Evolutionary conservation across 2,113 vertebrate genomes (phyloP), one percentile per base, ranked within the genome.

Genomic region (Cyanocitta stelleri): DNA sequence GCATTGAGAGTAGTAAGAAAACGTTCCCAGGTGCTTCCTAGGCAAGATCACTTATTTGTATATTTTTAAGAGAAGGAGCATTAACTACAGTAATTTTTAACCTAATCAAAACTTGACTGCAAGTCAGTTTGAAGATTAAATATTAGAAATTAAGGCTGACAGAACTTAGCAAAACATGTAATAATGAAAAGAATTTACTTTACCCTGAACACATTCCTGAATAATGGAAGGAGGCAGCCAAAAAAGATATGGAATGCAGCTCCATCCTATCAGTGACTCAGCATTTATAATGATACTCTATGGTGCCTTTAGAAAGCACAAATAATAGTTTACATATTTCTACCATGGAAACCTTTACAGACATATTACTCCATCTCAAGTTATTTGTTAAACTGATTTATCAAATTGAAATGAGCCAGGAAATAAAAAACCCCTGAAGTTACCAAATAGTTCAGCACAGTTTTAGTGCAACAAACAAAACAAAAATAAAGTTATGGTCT

Each of bases 311-410:
- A 67, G 13, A 74, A 66, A 37, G 46, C 33, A 55, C 9, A 46
- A 78, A 6, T 46, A 41, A 32, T 16, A 66, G 15, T n/a, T 59
- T 43, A 59, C 4, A 10, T 51, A 85, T 49, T 81, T 81, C 67
- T 37, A 11, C n/a, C 20, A 81, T 0, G 43, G 58, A 95, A 96
- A 91, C 72, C 81, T 89, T 96, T 95, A 97, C 24, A 73, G 93
- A 97, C 67, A 84, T 78, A 93, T 89, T 97, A 96, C 93, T 97
- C 94, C 93, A 97, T 59, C 86, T 64, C 41, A 86, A 68, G 30
- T 62, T 72, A 59, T 46, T 52, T 62, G 30, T 56, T 59, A 24
- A 66, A 72, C n/a, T 80, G 89, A 97, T 88, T 84, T 61, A 48
- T 80, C 75, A 82, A 92, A 97, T 89, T 85, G 94, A 90, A 97